Evolutionary conservation across 2,888 invertebrate genomes (phyloP), one percentile per base, ranked within the genome.

Genomic region (Esperia sulphurella): DNA sequence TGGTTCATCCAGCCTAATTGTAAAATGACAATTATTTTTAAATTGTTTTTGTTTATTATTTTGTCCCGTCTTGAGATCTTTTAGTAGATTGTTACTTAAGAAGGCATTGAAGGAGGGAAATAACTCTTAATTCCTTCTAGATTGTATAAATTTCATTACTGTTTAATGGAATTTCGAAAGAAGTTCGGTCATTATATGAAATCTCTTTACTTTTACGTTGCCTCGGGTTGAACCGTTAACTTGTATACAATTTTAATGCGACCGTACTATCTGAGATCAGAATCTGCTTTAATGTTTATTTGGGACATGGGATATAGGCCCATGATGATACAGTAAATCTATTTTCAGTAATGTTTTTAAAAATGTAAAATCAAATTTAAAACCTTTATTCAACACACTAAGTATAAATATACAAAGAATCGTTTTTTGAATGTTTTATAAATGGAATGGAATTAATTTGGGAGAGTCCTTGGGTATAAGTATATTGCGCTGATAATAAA

Each of bases 41-140:
- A 40, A 8, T 40, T 41, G 9, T 14, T 46, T 53, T 41, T 49
- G 44, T 52, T 37, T 49, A 43, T 41, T 30, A 30, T 13, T 38
- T 41, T 41, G 38, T 28, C 45, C 43, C 38, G 12, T 13, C 12
- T 50, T 41, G 50, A 13, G 40, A 41, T 38, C 37, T 40, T 41
- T 49, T 37, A 12, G 9, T 37, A 39, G 42, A 45, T 49, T 50
- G 43, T 39, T 51, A 51, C 49, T 41, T 41, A 8, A 43, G 41
- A 61, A 63, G 54, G 55, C 55, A 46, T 56, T 49, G 52, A 1
- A 8, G 30, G 37, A 45, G 31, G 41, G 50, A 55, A 66, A 69
- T 67, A 54, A 60, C 62, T 58, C 59, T 28, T 66, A 59, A 66
- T 57, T 49, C 63, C 53, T 14, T 49, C 54, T 56, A 63, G 61